phyloP scores from a whole-genome alignment of 2,113 vertebrate genomes.

The Oreochromis spilurus region DNA sequence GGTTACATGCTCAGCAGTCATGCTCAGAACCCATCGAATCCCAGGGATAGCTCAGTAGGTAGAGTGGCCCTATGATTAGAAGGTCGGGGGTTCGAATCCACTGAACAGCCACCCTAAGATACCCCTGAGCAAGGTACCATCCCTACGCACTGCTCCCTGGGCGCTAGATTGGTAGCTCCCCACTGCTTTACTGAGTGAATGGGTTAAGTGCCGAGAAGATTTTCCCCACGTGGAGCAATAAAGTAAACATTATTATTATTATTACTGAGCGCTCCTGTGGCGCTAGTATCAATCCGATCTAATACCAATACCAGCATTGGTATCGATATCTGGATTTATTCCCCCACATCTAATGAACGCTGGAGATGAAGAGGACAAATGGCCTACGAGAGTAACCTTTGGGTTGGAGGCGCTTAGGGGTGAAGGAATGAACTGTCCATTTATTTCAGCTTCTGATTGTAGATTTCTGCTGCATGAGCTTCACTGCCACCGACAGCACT shows the following conservation, averaged over 20 bases:
- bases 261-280: not conserved
- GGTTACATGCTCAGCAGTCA: not conserved
- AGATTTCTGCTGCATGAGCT: not conserved
- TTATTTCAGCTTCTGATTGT: not conserved
- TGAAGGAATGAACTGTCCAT: not conserved
- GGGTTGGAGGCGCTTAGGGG: not conserved
- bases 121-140: not conserved
- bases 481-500: not conserved
- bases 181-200: not conserved
- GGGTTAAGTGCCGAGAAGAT: not conserved
- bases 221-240: not conserved
- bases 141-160: not conserved
- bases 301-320: not conserved
- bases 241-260: not conserved
- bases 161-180: not conserved
- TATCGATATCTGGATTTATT: not conserved
- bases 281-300: not conserved
- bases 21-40: accelerated
- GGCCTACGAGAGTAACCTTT: not conserved
- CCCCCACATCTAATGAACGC: not conserved
- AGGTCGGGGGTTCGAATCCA: accelerated
- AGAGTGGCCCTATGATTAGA: not conserved
- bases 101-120: not conserved
- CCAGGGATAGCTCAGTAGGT: not conserved
- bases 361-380: not conserved